Evolutionary conservation across 2,888 invertebrate genomes (phyloP), one percentile per base, ranked within the genome.

Genomic region (Physocephala rufipes): DNA sequence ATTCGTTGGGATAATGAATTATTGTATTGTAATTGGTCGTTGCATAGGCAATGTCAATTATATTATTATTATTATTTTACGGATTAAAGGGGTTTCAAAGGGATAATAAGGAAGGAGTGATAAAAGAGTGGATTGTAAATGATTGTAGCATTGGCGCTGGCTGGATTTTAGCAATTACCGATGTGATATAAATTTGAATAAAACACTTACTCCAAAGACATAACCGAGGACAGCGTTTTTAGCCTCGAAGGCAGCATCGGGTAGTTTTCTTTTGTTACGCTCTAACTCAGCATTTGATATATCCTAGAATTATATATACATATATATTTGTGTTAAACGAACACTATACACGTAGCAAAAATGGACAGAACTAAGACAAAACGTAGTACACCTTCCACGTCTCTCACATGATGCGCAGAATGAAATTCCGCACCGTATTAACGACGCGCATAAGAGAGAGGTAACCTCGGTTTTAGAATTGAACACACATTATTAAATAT

Each of bases 201-300:
- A 26, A 13, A 58, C 16, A 89, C 89, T 93, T 90, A 94, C 94
- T 87, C 93, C 92, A 84, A 94, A 94, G 49, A 94, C 92, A 86
- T 93, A 92, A 84, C 93, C 93, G 81, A 94, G 88, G 76, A 94
- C 88, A 66, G 93, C 93, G 86, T 93, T 93, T 86, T 93, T 92
- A 80, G 92, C 90, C 80, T 92, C 93, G 80, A 91, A 91, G 75
- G 88, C 88, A 77, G 88, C 86, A 67, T 89, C 88, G 80, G 92
- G 92, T 79, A 93, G 89, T 87, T 92, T 92, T 87, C 93, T 90
- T 86, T 94, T 94, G 84, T 93, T 93, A 76, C 91, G 88, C 76
- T 86, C 86, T 72, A 83, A 77, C 36, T 80, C 90, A 76, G 88
- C 89, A 76, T 85, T 87, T 62, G 85, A 86, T 79, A 87, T 80